Conservation (phyloP, 2,113 vertebrate species). For the Donacobius atricapilla region DNA sequence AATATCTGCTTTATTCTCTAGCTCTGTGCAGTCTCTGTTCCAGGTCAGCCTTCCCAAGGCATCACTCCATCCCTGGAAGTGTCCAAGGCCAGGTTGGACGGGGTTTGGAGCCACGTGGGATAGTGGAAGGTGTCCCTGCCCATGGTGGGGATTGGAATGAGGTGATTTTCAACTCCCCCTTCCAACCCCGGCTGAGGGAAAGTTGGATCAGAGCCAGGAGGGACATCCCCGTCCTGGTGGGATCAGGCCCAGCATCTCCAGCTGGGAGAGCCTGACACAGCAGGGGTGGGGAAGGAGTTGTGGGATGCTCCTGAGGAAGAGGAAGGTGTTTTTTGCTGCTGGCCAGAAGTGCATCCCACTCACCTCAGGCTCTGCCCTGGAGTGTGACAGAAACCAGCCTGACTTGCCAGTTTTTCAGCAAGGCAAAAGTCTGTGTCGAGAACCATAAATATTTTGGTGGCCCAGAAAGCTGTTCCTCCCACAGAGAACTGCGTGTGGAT, state of each 20-base stretch:
- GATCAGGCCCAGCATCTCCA: neutral
- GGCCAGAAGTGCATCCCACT: neutral
- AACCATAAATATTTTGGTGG: neutral
- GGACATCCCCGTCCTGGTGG: neutral
- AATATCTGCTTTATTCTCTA: too few relatives aligned
- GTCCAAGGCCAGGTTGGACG: accelerated
- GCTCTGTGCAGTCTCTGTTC: too few relatives aligned
- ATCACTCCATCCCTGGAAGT: neutral
- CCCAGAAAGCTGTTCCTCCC: neutral
- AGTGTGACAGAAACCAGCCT: neutral
- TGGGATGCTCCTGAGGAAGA: neutral
- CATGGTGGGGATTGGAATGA: neutral
- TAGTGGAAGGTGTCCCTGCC: neutral
- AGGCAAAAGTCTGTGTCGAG: neutral
- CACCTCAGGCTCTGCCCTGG: neutral
- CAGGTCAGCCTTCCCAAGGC: too few relatives aligned
- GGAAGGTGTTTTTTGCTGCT: neutral
- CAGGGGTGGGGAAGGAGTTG: neutral
- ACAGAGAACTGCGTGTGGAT: neutral
- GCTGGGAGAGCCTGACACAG: neutral
- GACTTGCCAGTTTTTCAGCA: neutral
- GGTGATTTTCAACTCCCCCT: neutral
- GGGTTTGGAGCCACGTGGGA: neutral
- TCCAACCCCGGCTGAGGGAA: neutral
- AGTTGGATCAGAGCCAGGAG: neutral